A percentile compares a stretch with the other conserved stretches of the same genome.
Evolutionary conservation across 2,797 vertebrate species (phyloP).

Genomic region (Phyllotis vaccarum): DNA sequence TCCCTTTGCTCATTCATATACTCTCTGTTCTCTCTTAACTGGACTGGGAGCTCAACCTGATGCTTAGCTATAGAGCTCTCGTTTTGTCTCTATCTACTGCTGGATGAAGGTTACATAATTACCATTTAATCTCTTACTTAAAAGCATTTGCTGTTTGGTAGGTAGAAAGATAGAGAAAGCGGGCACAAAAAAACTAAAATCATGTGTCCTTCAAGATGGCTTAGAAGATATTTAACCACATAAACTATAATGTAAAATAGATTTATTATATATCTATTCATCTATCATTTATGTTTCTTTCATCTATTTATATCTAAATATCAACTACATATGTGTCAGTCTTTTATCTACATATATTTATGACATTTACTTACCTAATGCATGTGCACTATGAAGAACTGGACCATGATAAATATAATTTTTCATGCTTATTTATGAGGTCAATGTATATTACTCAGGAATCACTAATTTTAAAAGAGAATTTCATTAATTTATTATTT

Average conservation of each 20-base stretch:
- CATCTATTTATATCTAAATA: neutral
- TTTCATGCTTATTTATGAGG: neutral
- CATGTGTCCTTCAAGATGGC: neutral
- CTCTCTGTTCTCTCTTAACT: too few relatives aligned
- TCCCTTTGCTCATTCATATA: too few relatives aligned
- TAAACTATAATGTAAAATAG: neutral
- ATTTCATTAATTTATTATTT: conserved; percentile 1
- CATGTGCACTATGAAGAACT: neutral
- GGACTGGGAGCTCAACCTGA: too few relatives aligned
- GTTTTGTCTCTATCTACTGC: too few relatives aligned
- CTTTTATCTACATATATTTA: neutral
- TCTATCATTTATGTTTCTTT: neutral
- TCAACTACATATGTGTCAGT: neutral
- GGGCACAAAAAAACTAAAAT: neutral
- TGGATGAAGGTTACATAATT: too few relatives aligned
- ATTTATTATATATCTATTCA: neutral
- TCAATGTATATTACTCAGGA: neutral
- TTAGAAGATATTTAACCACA: neutral
- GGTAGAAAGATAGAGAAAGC: neutral
- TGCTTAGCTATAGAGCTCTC: too few relatives aligned
- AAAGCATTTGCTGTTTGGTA: neutral
- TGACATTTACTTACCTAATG: neutral
- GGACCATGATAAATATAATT: neutral
- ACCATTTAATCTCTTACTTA: neutral
- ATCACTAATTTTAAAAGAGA: neutral